Evolutionary conservation across 2,888 invertebrate species (phyloP).

Genomic region (Coremacera marginata): DNA sequence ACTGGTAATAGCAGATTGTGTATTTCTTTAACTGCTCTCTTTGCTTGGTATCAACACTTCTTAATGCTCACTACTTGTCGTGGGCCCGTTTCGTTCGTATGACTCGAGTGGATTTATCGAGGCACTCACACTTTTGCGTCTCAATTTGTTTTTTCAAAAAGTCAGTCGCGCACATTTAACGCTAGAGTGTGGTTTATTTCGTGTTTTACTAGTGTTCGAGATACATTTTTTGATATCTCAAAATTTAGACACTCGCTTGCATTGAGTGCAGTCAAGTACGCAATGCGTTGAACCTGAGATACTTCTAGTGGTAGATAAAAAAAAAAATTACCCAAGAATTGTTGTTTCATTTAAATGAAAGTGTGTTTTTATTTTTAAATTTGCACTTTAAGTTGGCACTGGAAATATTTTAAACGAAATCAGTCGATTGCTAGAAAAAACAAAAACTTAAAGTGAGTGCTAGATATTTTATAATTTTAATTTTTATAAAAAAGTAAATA

Average conservation of each 20-base stretch:
- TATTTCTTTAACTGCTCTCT: background rate
- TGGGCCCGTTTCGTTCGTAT: background rate
- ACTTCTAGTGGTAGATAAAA: background rate
- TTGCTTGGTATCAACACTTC: background rate
- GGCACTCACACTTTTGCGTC: background rate
- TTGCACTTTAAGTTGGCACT: no score
- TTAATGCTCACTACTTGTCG: background rate
- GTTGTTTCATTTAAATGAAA: no score
- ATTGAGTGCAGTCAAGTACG: background rate
- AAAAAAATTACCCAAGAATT: no score
- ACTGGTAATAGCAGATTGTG: background rate
- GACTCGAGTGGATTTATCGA: background rate
- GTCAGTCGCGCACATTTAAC: conserved; percentile 38
- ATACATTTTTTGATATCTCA: background rate
- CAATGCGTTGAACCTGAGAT: background rate
- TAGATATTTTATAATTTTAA: background rate
- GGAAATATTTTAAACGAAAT: no score
- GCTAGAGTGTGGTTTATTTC: conserved; percentile 22
- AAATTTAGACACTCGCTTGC: background rate
- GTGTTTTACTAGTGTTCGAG: background rate
- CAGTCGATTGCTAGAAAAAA: no score
- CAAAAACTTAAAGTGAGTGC: background rate
- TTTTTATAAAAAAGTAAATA: background rate
- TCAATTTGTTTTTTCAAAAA: background rate
- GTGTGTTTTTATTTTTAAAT: background rate